phyloP scores from a whole-genome alignment of 1,140 invertebrate genomes.

The Bombus cullumanus region DNA sequence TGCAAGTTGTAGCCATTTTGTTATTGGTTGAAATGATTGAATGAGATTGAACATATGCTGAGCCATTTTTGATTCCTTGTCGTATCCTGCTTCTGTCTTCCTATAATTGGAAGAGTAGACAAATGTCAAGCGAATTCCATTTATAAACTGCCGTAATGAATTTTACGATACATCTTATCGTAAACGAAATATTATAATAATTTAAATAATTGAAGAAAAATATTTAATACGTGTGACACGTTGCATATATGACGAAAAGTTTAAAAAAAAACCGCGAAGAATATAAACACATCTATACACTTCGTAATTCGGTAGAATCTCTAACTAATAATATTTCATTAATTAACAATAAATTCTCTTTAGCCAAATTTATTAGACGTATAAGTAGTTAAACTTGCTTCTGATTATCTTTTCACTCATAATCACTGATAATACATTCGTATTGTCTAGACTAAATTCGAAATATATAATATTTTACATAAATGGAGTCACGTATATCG shows the following conservation, averaged over 20 bases:
- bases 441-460: neutral
- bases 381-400: neutral
- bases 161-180: neutral
- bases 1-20: neutral
- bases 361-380: neutral
- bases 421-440: neutral
- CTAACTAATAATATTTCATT: too few relatives aligned
- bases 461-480: neutral
- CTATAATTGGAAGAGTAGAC: neutral
- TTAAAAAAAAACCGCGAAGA: slow-evolving; percentile 38
- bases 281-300: slow-evolving; percentile 1
- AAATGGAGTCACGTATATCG: neutral
- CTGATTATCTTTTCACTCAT: neutral
- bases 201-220: neutral
- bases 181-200: neutral
- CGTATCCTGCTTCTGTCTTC: neutral
- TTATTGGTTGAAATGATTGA: too few relatives aligned
- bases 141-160: neutral
- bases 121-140: neutral
- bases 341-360: neutral
- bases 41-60: neutral
- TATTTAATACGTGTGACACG: neutral
- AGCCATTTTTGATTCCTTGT: neutral
- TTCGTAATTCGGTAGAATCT: neutral
- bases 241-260: neutral